Evolutionary conservation across 64 coral and sea anemone species (phyloP).

Genomic region (Orbicella faveolata): DNA sequence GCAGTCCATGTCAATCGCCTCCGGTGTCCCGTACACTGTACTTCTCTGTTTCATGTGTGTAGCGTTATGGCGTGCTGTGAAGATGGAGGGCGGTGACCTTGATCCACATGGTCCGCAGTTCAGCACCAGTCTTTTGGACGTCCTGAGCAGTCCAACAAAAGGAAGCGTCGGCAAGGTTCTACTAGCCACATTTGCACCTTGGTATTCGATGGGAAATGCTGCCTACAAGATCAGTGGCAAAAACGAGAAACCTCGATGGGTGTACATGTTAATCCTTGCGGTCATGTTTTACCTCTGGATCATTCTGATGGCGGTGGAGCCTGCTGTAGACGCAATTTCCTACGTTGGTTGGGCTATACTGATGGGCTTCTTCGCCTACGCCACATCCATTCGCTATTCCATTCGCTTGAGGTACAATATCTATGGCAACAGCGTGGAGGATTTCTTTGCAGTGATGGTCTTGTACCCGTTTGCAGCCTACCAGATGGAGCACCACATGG

Average conservation of each 20-base stretch:
- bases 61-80: constrained; percentile 44
- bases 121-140: constrained; percentile 23
- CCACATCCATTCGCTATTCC: constrained; percentile 9
- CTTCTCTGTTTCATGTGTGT: constrained; percentile 35
- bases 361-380: constrained; percentile 32
- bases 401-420: constrained; percentile 14
- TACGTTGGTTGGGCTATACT: constrained; percentile 16
- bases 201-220: constrained; percentile 40
- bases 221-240: constrained; percentile 18
- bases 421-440: constrained; percentile 45
- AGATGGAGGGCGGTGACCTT: constrained; percentile 43
- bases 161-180: not conserved
- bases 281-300: constrained; percentile 24
- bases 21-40: constrained; percentile 34
- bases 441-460: constrained; percentile 63
- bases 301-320: constrained; percentile 11
- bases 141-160: constrained; percentile 1
- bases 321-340: not conserved
- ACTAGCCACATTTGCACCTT: constrained; percentile 31
- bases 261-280: constrained; percentile 7
- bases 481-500: constrained; percentile 67
- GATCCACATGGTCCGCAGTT: constrained; percentile 48
- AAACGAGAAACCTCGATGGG: not conserved
- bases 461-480: constrained; percentile 55
- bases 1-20: constrained; percentile 43